These are phyloP conservation scores for Portevinia maculata DNA, from an alignment of 2,888 invertebrate genomes.

Conservation along the genomic window DNA sequence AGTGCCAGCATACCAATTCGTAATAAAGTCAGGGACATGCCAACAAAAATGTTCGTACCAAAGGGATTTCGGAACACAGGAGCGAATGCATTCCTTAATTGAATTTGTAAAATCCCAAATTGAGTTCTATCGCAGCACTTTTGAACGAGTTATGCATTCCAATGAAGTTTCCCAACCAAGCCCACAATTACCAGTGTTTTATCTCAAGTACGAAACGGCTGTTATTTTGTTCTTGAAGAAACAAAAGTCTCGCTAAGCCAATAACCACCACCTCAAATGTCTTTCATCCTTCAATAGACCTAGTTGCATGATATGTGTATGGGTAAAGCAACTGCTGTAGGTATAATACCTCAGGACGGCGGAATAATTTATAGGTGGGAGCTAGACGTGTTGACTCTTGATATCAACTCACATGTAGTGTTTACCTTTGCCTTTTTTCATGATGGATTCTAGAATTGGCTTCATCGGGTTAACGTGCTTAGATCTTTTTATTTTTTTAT, in stretches of 20 bases:
- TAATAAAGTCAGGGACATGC: constrained; percentile 54
- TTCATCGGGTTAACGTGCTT: too few relatives aligned
- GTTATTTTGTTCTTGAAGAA: constrained; percentile 38
- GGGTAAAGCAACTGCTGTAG: too few relatives aligned
- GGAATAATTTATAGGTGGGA: too few relatives aligned
- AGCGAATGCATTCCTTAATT: constrained; percentile 75
- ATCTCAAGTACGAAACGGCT: constrained; percentile 53
- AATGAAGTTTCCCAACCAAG: constrained; percentile 67
- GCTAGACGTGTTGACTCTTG: too few relatives aligned
- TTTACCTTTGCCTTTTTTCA: too few relatives aligned
- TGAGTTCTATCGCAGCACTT: constrained; percentile 75
- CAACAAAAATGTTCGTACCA: constrained; percentile 48
- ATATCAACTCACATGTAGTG: too few relatives aligned
- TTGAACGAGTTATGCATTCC: constrained; percentile 76
- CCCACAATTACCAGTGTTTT: constrained; percentile 65
- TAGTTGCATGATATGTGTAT: too few relatives aligned
- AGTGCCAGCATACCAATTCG: constrained; percentile 62
- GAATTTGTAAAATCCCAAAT: constrained; percentile 76
- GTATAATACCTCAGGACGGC: too few relatives aligned
- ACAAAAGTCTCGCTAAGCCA: constrained; percentile 48
- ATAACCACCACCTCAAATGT: constrained; percentile 43
- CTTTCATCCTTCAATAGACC: constrained; percentile 9
- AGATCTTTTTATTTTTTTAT: too few relatives aligned
- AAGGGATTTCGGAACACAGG: constrained; percentile 63
- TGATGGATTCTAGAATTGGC: too few relatives aligned